Evolutionary conservation across 1,140 invertebrate genomes (phyloP), one percentile per base, ranked within the genome.

Genomic region (Solenopsis fugax): DNA sequence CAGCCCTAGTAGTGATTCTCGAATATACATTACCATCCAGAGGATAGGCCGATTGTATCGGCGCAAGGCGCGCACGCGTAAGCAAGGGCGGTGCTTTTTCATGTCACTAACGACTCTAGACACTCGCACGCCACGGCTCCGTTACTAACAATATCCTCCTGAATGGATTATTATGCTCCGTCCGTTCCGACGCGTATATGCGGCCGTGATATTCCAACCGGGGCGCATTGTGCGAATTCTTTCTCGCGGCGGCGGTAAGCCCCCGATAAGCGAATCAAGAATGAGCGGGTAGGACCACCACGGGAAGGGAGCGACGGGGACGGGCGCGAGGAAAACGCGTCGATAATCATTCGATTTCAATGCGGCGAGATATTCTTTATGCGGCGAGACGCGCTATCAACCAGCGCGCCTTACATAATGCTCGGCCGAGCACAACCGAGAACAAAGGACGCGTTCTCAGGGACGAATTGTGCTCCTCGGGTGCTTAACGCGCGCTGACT

Each of bases 341-440:
- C 85, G 85, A 89, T 90, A 87, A 90, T 90, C 88, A 72, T 85
- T 71, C 89, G 88, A 89, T 90, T 90, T 90, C 88, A 89, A 89
- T 88, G 76, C 88, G 52, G 9, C 54, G 69, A 60, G 41, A 41
- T 45, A 45, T 75, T 75, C 72, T 75, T 75, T 75, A 89, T 84
- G 76, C 88, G 45, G 10, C 48, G 67, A 77, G 56, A 56, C 80
- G 34, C 67, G 80, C 85, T 89, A 89, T 90, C 88, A 76, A 86
- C 81, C 58, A 56, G 65, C 69, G 54, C 52, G 65, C 58, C 71
- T 34, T 67, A 73, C 60, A 80, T 75, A 86, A 73, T 82, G 82
- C 77, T 73, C 89, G 77, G 41, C 54, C 87, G 34, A 78, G 72
- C 89, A 80, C 76, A 69, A 90, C 89, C 41, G 89, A 80, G 89